These are phyloP conservation scores for Erannis defoliaria DNA, from an alignment of 2,888 invertebrate species.

Conservation along the genomic window DNA sequence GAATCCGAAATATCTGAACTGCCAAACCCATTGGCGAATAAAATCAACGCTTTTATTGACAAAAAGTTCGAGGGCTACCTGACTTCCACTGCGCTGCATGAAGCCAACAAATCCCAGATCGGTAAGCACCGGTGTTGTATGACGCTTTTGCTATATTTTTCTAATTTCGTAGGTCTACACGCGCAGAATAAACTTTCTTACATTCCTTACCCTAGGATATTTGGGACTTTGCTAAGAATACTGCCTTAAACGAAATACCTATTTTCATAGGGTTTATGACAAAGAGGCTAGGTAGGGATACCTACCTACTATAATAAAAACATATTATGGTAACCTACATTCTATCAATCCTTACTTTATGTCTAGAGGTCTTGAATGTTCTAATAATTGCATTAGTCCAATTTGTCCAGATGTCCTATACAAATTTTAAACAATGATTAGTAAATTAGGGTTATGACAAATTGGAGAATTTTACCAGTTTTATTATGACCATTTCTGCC, in stretches of 20 bases:
- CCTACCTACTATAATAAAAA: not conserved
- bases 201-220: not conserved
- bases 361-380: not conserved
- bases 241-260: not conserved
- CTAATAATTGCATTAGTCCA: no score
- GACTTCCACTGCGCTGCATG: constrained; percentile 91
- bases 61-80: constrained; percentile 90
- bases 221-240: not conserved
- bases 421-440: not conserved
- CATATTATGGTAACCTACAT: not conserved
- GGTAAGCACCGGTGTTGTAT: constrained; percentile 82
- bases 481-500: no score
- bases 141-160: constrained; percentile 50
- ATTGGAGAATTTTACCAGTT: no score
- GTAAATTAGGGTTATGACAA: not conserved
- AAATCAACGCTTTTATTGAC: constrained; percentile 86
- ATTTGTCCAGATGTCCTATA: no score
- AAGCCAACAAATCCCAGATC: constrained; percentile 88
- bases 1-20: constrained; percentile 71
- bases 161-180: constrained; percentile 11
- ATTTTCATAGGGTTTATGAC: not conserved
- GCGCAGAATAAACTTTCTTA: not conserved
- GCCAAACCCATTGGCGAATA: constrained; percentile 74
- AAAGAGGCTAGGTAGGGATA: not conserved
- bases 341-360: not conserved